Evolutionary conservation across 1,140 invertebrate genomes (phyloP).

Genomic region (Drosophila bocki): DNA sequence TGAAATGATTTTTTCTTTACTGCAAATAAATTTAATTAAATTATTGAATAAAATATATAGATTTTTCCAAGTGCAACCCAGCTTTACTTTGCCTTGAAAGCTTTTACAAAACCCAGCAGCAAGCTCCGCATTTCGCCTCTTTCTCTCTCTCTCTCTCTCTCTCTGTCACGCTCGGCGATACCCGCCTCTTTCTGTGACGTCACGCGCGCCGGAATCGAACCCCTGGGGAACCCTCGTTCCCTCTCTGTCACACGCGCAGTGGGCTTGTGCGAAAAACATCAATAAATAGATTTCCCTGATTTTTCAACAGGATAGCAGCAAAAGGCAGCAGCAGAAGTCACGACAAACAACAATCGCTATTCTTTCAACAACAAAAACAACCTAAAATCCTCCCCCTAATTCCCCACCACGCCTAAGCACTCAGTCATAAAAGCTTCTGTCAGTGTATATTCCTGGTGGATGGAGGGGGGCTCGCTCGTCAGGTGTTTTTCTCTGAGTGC

Average conservation of each 20-base stretch:
- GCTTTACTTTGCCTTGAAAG: slow-evolving; percentile 16
- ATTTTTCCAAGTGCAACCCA: not conserved
- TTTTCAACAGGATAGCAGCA: slow-evolving; percentile 84
- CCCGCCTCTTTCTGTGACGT: slow-evolving; percentile 25
- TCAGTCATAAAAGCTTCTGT: slow-evolving; percentile 30
- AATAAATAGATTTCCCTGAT: slow-evolving; percentile 85
- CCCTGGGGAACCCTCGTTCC: slow-evolving; percentile 27
- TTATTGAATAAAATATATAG: not conserved
- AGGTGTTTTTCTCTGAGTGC: slow-evolving; percentile 15
- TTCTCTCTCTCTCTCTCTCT: not conserved
- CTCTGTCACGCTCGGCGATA: not conserved
- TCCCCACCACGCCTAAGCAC: slow-evolving; percentile 18
- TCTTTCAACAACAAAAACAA: slow-evolving; percentile 9
- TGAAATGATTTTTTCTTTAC: not conserved
- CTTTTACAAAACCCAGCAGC: slow-evolving; percentile 21
- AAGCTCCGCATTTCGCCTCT: slow-evolving; percentile 15
- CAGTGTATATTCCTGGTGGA: slow-evolving; percentile 19
- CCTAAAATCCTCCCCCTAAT: slow-evolving; percentile 14
- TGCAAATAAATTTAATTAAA: not conserved
- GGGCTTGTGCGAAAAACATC: slow-evolving; percentile 72
- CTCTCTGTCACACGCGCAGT: slow-evolving; percentile 18
- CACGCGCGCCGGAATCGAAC: slow-evolving; percentile 20
- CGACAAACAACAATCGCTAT: slow-evolving; percentile 21
- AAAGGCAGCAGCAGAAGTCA: slow-evolving; percentile 8
- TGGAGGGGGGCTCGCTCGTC: slow-evolving; percentile 32